phyloP scores from a whole-genome alignment of 2,888 invertebrate species.

The Folsomia manolachei region DNA sequence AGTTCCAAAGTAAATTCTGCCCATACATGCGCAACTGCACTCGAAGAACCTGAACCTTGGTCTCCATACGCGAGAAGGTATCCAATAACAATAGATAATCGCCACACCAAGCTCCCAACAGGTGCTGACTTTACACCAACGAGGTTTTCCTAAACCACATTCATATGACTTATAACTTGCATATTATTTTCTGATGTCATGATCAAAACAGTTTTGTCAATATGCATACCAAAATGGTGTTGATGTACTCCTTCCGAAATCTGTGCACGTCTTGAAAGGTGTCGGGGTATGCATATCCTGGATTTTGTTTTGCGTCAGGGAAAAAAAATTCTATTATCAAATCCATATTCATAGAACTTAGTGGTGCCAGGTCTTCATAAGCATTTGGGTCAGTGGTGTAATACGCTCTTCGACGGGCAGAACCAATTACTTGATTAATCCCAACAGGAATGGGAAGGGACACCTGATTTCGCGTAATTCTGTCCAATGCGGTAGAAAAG shows the following conservation, averaged over 20 bases:
- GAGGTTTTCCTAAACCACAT: conserved; percentile 57
- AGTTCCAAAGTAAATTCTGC: conserved; percentile 88
- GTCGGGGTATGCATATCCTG: conserved; percentile 53
- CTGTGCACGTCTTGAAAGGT: conserved; percentile 49
- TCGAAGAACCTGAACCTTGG: conserved; percentile 61
- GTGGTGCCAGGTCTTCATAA: conserved; percentile 64
- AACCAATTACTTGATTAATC: conserved; percentile 39
- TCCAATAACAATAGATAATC: conserved; percentile 71
- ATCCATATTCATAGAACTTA: conserved; percentile 71
- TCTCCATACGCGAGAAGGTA: conserved; percentile 68
- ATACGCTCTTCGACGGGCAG: conserved; percentile 33
- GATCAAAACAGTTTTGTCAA: background rate
- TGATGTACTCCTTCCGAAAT: conserved; percentile 37
- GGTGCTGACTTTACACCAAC: conserved; percentile 73
- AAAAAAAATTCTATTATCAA: conserved; percentile 79
- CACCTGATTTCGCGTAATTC: conserved; percentile 49
- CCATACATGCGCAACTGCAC: conserved; percentile 84
- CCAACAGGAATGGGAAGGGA: conserved; percentile 47
- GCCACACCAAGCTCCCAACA: conserved; percentile 74
- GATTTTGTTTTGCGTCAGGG: conserved; percentile 75
- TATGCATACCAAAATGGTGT: conserved; percentile 23
- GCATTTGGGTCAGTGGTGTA: conserved; percentile 45
- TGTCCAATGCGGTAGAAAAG: conserved; percentile 54
- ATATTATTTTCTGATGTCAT: background rate
- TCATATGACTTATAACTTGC: conserved; percentile 11